Evolutionary conservation across 2,797 vertebrate genomes (phyloP), one percentile per base, ranked within the genome.

Genomic region (Etheostoma perlongum): DNA sequence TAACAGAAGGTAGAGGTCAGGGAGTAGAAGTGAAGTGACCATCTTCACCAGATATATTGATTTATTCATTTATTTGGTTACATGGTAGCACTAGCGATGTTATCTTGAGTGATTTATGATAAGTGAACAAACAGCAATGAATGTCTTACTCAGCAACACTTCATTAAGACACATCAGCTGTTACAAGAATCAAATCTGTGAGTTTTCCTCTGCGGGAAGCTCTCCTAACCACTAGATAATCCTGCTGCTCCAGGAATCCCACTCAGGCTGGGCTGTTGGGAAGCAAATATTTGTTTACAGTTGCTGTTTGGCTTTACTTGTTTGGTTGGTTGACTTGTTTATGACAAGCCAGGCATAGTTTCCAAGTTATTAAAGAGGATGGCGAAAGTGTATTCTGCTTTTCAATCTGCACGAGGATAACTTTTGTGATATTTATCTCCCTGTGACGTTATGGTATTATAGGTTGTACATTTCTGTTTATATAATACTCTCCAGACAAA

Each of bases 261-360:
- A 67, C 65, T 47, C 53, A 59, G 2, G 52, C 79, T 62, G 55
- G 79, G 67, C 67, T 73, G 64, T 82, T 79, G 67, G 76, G 72
- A 88, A 80, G 79, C 74, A 78, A 53, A 87, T 77, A 78, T 77
- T 85, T 82, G 67, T 83, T 84, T 78, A 63, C 54, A 2, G 72
- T 60, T 53, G 54, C 47, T 27, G 9, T 68, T 86, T 67, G 67
- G 42, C 67, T 82, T 67, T 57, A 72, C 68, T 74, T 72, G 75
- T 87, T 79, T 74, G 73, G 78, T 80, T 59, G 68, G 69, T 76
- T 47, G 67, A 85, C 65, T 88, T 86, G 76, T 86, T 90, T 83
- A 79, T 86, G 67, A 81, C 23, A 13, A 72, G 64, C 61, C 2
- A 36, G 3, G 49, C 85, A 81, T 85, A 86, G 72, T 85, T 89